A percentile compares a stretch with the other conserved stretches of the same genome.
Conservation (phyloP, 2,113 vertebrate species). For the Coracopsis vasa region DNA sequence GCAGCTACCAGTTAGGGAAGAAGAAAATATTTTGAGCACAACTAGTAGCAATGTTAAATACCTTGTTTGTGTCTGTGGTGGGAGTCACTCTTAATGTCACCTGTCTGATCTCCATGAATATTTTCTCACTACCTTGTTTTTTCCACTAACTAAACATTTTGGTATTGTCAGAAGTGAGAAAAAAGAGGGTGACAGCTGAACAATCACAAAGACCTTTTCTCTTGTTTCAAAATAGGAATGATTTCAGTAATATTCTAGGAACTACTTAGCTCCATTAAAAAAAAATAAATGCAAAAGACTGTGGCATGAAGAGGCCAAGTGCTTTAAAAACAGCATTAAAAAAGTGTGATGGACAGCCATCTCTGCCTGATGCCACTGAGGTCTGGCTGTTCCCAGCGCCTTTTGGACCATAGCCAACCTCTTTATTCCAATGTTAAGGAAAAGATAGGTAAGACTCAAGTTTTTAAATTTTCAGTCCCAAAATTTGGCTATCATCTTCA, state of each 20-base stretch:
- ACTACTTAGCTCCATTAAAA: neutral
- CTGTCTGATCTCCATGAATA: slow-evolving; percentile 2
- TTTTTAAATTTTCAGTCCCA: slow-evolving; percentile 23
- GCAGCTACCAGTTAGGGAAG: neutral
- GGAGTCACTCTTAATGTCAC: slow-evolving; percentile 16
- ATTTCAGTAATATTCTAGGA: neutral
- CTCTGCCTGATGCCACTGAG: neutral
- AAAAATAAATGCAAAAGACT: slow-evolving; percentile 26
- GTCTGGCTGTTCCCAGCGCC: slow-evolving; percentile 11
- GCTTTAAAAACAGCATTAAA: slow-evolving; percentile 10
- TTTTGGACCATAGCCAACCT: neutral
- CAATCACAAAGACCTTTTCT: slow-evolving; percentile 39
- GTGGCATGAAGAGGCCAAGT: neutral
- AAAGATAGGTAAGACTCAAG: neutral
- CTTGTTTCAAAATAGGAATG: slow-evolving; percentile 28
- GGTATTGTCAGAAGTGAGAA: slow-evolving; percentile 31
- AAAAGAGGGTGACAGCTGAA: slow-evolving; percentile 47
- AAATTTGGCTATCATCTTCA: slow-evolving; percentile 42
- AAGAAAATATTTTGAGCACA: slow-evolving; percentile 33
- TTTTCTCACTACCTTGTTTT: slow-evolving; percentile 35
- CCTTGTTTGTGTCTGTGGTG: neutral
- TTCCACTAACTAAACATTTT: slow-evolving; percentile 39
- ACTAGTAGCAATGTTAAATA: slow-evolving; percentile 21
- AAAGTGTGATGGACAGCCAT: neutral
- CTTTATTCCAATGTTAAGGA: neutral